phyloP scores from a whole-genome alignment of 2,888 invertebrate species.

The Pristionchus mayeri region DNA sequence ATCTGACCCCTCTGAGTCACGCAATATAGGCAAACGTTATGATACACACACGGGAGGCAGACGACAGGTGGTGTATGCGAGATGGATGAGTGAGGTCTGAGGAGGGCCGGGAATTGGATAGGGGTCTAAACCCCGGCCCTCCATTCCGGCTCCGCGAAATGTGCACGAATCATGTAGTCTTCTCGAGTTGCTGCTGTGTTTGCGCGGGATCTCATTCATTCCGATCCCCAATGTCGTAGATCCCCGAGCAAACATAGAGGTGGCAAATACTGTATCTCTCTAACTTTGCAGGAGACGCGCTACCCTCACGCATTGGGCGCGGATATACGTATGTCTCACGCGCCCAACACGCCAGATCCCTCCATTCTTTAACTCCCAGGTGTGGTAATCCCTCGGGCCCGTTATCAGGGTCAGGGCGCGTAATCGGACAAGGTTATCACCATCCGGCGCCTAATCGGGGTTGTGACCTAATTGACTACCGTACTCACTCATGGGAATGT shows the following conservation, averaged over 20 bases:
- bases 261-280: conserved; percentile 17
- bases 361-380: neutral
- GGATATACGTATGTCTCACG: no score
- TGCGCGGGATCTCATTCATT: conserved; percentile 30
- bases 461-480: conserved; percentile 37
- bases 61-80: conserved; percentile 23
- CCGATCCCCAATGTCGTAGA: neutral
- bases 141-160: neutral
- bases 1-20: neutral
- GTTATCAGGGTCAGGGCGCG: conserved; percentile 17
- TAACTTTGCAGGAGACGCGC: no score
- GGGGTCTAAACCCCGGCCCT: no score
- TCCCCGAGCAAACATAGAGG: neutral
- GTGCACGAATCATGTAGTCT: conserved; percentile 16
- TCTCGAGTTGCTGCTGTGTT: neutral
- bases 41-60: neutral
- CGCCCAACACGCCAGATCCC: neutral
- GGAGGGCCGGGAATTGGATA: neutral
- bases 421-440: conserved; percentile 20
- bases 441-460: neutral
- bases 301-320: no score
- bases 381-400: neutral
- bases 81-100: neutral
- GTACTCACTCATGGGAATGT: conserved; percentile 10
- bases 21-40: neutral